These are phyloP conservation scores for Synanthedon andrenaeformis DNA, from an alignment of 2,888 invertebrate genomes.

Conservation along the genomic window DNA sequence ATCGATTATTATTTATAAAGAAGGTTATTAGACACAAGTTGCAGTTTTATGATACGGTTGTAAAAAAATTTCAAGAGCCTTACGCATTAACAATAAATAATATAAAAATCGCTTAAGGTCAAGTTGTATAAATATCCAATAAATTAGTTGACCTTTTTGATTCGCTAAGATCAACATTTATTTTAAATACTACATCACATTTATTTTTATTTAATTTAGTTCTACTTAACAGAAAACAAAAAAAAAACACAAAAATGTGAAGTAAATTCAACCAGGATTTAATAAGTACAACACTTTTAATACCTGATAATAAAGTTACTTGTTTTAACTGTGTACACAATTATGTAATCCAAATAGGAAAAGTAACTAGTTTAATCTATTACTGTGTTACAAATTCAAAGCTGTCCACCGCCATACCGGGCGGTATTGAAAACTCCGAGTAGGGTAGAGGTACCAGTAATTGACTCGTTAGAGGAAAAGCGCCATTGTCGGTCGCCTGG, in stretches of 20 bases:
- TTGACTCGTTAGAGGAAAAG: slow-evolving; percentile 39
- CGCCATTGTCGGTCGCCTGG: neutral
- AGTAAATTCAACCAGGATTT: too few relatives aligned
- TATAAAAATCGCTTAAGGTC: too few relatives aligned
- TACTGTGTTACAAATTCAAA: slow-evolving; percentile 14
- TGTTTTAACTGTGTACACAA: neutral
- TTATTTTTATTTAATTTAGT: too few relatives aligned
- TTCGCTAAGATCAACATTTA: too few relatives aligned
- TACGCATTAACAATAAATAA: too few relatives aligned
- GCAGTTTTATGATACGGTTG: neutral
- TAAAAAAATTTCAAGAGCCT: neutral
- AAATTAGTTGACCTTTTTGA: too few relatives aligned
- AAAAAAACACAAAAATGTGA: too few relatives aligned
- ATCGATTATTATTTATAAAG: neutral
- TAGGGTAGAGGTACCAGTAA: slow-evolving; percentile 29
- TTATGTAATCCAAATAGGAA: neutral
- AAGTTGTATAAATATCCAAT: too few relatives aligned
- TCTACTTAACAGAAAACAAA: too few relatives aligned
- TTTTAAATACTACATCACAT: too few relatives aligned
- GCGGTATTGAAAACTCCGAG: slow-evolving; percentile 11
- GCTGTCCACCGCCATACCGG: slow-evolving; percentile 16
- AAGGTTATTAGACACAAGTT: neutral
- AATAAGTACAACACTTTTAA: too few relatives aligned
- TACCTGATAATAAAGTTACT: neutral
- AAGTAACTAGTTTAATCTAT: slow-evolving; percentile 5